A percentile compares a stretch with the other conserved stretches of the same genome.
Evolutionary conservation across 2,113 vertebrate species (phyloP).

Genomic region (Centropus unirufus): DNA sequence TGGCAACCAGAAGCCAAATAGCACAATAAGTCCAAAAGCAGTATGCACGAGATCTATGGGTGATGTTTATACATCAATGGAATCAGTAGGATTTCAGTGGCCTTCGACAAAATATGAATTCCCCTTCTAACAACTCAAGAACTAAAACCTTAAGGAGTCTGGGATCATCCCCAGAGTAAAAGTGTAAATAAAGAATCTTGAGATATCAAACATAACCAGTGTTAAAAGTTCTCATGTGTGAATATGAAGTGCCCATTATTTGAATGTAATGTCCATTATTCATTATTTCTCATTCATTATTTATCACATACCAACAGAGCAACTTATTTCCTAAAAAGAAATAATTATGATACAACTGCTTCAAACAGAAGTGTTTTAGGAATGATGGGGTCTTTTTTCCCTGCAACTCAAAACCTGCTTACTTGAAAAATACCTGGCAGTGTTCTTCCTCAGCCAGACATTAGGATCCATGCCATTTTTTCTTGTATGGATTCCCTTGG

Average conservation of each 20-base stretch:
- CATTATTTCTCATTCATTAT: accelerated
- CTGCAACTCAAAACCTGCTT: background rate
- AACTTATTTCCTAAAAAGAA: background rate
- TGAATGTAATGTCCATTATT: background rate
- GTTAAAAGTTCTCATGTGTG: background rate
- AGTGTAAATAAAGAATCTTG: background rate
- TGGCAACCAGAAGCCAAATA: background rate
- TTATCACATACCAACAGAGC: background rate
- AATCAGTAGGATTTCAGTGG: background rate
- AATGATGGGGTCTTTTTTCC: background rate
- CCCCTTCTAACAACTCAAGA: background rate
- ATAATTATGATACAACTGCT: background rate
- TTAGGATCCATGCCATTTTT: background rate
- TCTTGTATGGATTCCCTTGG: background rate
- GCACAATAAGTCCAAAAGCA: background rate
- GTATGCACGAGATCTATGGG: background rate
- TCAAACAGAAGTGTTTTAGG: background rate
- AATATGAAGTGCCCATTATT: background rate
- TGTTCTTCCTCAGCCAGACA: background rate
- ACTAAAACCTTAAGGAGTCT: background rate
- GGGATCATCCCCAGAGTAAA: background rate
- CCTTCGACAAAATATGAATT: background rate
- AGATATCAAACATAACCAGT: background rate
- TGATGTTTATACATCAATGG: background rate
- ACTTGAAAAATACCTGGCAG: background rate